A percentile compares a stretch with the other conserved stretches of the same genome.
Evolutionary conservation across 92 coral and sea anemone species (phyloP).

Genomic region (Siderastrea siderea): DNA sequence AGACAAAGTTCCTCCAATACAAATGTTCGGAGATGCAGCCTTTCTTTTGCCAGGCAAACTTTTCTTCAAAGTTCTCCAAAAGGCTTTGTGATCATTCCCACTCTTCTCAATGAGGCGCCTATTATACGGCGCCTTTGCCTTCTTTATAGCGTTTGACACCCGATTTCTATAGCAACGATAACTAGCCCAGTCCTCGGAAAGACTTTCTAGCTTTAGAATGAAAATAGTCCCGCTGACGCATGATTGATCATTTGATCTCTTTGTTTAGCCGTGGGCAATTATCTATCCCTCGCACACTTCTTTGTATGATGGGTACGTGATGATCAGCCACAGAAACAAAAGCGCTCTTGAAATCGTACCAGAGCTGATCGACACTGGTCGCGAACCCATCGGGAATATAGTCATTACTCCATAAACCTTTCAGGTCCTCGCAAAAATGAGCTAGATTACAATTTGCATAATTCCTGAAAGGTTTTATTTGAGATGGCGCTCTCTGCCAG

Average conservation of each 20-base stretch:
- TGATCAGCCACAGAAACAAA: slow-evolving; percentile 66
- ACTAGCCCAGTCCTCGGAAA: slow-evolving; percentile 50
- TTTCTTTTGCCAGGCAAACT: slow-evolving; percentile 60
- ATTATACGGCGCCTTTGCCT: slow-evolving; percentile 47
- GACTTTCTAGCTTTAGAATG: slow-evolving; percentile 46
- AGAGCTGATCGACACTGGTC: slow-evolving; percentile 51
- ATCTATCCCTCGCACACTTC: slow-evolving; percentile 63
- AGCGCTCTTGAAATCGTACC: slow-evolving; percentile 41
- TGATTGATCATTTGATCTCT: slow-evolving; percentile 45
- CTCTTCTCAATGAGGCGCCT: slow-evolving; percentile 35
- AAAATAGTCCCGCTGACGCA: slow-evolving; percentile 69
- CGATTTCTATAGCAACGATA: slow-evolving; percentile 51
- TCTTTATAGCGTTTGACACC: slow-evolving; percentile 37
- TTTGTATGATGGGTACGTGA: too few species aligned
- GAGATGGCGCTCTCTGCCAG: slow-evolving; percentile 70
- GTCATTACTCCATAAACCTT: slow-evolving; percentile 44
- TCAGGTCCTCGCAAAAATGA: slow-evolving; percentile 61
- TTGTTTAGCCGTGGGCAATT: slow-evolving; percentile 71
- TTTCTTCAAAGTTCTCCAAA: slow-evolving; percentile 65
- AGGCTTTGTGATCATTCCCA: slow-evolving; percentile 39
- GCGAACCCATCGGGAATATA: slow-evolving; percentile 39
- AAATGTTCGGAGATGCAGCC: slow-evolving; percentile 40
- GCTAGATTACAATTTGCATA: slow-evolving; percentile 54
- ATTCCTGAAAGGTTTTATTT: slow-evolving; percentile 61
- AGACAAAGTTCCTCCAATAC: slow-evolving; percentile 24